Evolutionary conservation across 2,797 vertebrate genomes (phyloP).

Genomic region (Diplodus sargus): DNA sequence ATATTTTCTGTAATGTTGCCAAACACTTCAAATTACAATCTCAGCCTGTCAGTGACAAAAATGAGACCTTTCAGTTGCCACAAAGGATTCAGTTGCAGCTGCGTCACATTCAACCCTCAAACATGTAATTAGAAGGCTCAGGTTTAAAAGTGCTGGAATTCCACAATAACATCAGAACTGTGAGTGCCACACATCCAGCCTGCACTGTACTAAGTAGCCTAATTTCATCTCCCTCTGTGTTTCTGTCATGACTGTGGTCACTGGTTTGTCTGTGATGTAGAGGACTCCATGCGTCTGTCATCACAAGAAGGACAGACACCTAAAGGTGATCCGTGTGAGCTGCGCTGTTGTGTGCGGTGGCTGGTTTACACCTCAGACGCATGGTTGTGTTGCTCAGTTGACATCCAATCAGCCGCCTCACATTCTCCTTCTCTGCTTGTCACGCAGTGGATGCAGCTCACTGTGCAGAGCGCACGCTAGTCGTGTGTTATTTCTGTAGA

Average conservation of each 20-base stretch:
- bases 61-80: too few species aligned
- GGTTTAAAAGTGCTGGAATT: too few species aligned
- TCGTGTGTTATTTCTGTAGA: background rate
- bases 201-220: background rate
- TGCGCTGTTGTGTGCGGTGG: constrained; percentile 30
- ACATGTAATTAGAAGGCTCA: too few species aligned
- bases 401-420: constrained; percentile 1
- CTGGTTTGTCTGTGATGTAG: constrained; percentile 72
- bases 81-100: too few species aligned
- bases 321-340: constrained; percentile 75
- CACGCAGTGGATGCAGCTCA: background rate
- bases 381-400: constrained; percentile 65
- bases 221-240: constrained; percentile 17
- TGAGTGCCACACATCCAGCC: background rate
- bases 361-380: constrained; percentile 56
- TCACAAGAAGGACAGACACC: constrained; percentile 55
- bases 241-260: constrained; percentile 41
- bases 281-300: constrained; percentile 84
- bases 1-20: too few species aligned
- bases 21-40: too few species aligned
- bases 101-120: too few species aligned
- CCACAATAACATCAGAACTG: too few species aligned
- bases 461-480: background rate
- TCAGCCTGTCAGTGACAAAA: too few species aligned
- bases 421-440: background rate